These are phyloP conservation scores for Gordius sp. DNA, from an alignment of 2,888 invertebrate genomes.

Conservation along the genomic window DNA sequence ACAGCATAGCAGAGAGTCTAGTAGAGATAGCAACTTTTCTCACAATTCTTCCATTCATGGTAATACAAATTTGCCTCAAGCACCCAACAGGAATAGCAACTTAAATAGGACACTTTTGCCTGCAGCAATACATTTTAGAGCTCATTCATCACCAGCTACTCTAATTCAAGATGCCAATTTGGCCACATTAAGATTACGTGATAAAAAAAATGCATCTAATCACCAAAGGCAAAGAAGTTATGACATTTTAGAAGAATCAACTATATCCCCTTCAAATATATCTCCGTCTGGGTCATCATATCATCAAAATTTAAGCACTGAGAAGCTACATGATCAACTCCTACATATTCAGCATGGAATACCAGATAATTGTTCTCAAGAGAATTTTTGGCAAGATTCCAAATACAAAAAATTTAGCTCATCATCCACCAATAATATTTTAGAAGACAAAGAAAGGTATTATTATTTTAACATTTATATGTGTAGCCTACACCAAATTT, in stretches of 20 bases:
- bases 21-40: constrained; percentile 4
- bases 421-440: neutral
- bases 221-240: constrained; percentile 14
- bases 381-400: neutral
- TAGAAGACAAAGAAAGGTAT: constrained; percentile 2
- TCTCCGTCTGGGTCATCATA: too few relatives aligned
- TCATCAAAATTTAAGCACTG: too few relatives aligned
- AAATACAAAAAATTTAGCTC: neutral
- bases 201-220: neutral
- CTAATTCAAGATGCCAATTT: neutral
- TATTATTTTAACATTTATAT: neutral
- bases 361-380: neutral
- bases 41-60: neutral
- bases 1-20: constrained; percentile 10
- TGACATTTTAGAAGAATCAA: constrained; percentile 16
- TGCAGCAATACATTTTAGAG: neutral
- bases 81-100: neutral
- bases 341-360: too few relatives aligned
- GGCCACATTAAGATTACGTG: neutral
- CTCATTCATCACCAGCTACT: constrained; percentile 14
- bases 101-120: constrained; percentile 3
- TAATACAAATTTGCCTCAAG: neutral
- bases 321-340: too few relatives aligned
- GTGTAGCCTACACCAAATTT: too few relatives aligned
- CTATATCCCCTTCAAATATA: too few relatives aligned